These are phyloP conservation scores for Nothobranchius kuhntae DNA, from an alignment of 2,113 vertebrate genomes.

Conservation along the genomic window DNA sequence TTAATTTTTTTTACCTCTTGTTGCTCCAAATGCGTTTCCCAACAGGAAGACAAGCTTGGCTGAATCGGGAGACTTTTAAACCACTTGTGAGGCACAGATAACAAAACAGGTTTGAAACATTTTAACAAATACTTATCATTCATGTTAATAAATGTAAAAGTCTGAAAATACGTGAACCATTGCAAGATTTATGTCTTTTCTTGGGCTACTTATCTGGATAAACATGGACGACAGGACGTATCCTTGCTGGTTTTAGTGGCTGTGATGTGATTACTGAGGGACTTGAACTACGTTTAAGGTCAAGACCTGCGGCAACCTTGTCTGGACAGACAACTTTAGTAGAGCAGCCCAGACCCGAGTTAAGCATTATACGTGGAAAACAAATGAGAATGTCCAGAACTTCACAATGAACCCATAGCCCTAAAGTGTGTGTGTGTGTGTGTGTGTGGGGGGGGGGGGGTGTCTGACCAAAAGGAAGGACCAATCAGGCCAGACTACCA, in stretches of 20 bases:
- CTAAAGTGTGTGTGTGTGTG: background rate
- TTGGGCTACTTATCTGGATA: too few species aligned
- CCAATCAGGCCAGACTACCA: too few species aligned
- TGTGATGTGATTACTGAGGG: background rate
- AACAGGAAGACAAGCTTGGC: background rate
- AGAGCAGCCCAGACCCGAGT: background rate
- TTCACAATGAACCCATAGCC: background rate
- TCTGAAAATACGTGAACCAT: too few species aligned
- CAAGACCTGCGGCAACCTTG: background rate
- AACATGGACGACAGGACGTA: background rate
- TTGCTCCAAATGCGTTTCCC: background rate
- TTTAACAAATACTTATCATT: background rate
- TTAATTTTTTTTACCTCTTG: background rate
- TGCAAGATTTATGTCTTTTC: too few species aligned
- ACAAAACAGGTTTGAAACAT: background rate
- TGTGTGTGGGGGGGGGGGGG: too few species aligned
- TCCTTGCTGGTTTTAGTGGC: background rate
- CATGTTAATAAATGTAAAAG: background rate
- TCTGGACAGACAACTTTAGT: background rate
- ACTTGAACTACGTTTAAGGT: background rate
- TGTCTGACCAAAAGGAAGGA: too few species aligned
- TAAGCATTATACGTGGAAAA: background rate
- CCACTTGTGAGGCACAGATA: background rate
- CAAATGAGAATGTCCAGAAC: background rate
- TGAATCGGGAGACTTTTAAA: background rate